Evolutionary conservation across 2,797 vertebrate species (phyloP).

Genomic region (Dallia pectoralis): DNA sequence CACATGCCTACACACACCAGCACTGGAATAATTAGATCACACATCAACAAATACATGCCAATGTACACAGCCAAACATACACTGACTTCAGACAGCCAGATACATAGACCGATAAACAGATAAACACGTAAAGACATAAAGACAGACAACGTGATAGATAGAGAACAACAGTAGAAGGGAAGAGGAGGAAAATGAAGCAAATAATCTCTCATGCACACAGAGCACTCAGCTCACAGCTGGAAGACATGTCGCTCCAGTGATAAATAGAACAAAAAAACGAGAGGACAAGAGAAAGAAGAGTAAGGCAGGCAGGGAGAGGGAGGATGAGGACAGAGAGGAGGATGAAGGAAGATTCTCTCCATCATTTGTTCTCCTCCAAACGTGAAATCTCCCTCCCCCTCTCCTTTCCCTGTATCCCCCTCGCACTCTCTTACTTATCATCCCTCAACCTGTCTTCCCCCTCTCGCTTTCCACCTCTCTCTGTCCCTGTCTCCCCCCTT

Average conservation of each 20-base stretch:
- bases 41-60: too few relatives aligned
- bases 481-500: neutral
- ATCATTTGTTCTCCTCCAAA: neutral
- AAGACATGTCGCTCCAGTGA: slow-evolving; percentile 4
- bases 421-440: neutral
- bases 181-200: neutral
- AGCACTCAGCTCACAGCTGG: slow-evolving; percentile 12
- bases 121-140: too few relatives aligned
- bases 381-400: neutral
- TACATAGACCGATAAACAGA: neutral
- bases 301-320: neutral
- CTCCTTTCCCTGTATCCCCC: neutral
- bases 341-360: neutral
- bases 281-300: neutral
- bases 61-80: too few relatives aligned
- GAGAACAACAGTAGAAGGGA: slow-evolving; percentile 1
- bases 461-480: neutral
- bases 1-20: too few relatives aligned
- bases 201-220: neutral
- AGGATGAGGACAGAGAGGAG: neutral
- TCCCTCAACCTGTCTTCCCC: slow-evolving; percentile 10
- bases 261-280: neutral
- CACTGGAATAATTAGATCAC: too few relatives aligned
- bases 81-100: neutral
- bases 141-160: neutral